Evolutionary conservation across 2,888 invertebrate species (phyloP), one percentile per base, ranked within the genome.

Genomic region (Rhingia campestris): DNA sequence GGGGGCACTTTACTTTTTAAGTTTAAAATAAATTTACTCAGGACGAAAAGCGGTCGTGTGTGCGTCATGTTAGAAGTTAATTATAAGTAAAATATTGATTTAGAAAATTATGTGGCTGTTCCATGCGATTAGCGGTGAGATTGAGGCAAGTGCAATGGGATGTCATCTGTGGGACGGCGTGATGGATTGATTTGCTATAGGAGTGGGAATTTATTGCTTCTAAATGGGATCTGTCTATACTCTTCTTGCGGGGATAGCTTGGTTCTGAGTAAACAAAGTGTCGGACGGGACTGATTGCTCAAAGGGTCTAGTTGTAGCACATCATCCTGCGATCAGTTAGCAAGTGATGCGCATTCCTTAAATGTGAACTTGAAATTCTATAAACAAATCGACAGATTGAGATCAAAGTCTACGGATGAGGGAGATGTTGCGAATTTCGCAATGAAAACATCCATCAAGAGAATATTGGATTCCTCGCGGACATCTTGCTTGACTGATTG

Each of bases 1-100:
- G 14, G 37, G 10, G 61, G 45, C 64, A 81, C 77, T 82, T 73
- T 53, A 69, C 67, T 77, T 84, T 77, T 81, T 75, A 75, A 77
- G 63, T 84, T 74, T 84, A 80, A 84, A 84, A 84, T 84, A 84
- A 84, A 84, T 84, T 84, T 84, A 80, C 67, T 80, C 56, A 80
- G 75, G 80, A 56, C 51, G 22, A 12, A 41, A 5, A 12, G 4
- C n/a, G 85, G 72, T 81, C 79, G 87, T 89, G 89, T 89, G 89
- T 89, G 77, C 81, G 69, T 89, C 87, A 87, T 86, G 88, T 88
- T 88, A 87, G 32, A 89, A 90, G 90, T 90, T 90, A 90, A 90
- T 90, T 90, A 89, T 89, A 90, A 90, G 89, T 90, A 89, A 90
- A 90, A 90, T 90, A 90, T 90, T 90, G 90, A 90, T 90, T 89